A percentile compares a stretch with the other conserved stretches of the same genome.
phyloP scores from a whole-genome alignment of 2,113 vertebrate species.

The Cavia porcellus region DNA sequence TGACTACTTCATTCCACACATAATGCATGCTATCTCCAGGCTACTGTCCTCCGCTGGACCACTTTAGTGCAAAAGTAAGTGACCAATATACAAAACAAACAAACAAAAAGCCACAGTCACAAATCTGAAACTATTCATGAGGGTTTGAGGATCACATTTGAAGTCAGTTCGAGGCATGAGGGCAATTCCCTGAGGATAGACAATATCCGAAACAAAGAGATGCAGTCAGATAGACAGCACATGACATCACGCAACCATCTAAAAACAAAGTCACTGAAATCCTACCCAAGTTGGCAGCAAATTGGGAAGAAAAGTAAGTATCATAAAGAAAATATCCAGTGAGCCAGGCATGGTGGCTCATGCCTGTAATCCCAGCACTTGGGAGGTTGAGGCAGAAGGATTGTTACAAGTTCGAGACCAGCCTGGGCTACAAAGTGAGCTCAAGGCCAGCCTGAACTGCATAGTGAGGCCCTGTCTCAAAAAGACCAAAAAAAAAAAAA shows the following conservation, averaged over 20 bases:
- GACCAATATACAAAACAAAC: too few species aligned
- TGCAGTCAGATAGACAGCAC: neutral
- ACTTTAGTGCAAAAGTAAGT: neutral
- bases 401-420: too few species aligned
- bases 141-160: neutral
- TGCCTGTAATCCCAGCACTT: too few species aligned
- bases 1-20: too few species aligned
- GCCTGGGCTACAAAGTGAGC: too few species aligned
- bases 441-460: too few species aligned
- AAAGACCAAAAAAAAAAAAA: too few species aligned
- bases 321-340: neutral
- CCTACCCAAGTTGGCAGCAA: neutral
- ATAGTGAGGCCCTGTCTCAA: too few species aligned
- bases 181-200: neutral
- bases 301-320: neutral
- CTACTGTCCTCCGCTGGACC: neutral
- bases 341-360: neutral
- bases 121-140: neutral
- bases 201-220: neutral
- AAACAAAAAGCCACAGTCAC: accelerated
- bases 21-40: accelerated
- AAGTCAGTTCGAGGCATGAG: neutral
- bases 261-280: neutral
- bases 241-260: neutral
- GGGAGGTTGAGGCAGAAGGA: too few species aligned